Evolutionary conservation across 2,888 invertebrate species (phyloP).

Genomic region (Meta bourneti): DNA sequence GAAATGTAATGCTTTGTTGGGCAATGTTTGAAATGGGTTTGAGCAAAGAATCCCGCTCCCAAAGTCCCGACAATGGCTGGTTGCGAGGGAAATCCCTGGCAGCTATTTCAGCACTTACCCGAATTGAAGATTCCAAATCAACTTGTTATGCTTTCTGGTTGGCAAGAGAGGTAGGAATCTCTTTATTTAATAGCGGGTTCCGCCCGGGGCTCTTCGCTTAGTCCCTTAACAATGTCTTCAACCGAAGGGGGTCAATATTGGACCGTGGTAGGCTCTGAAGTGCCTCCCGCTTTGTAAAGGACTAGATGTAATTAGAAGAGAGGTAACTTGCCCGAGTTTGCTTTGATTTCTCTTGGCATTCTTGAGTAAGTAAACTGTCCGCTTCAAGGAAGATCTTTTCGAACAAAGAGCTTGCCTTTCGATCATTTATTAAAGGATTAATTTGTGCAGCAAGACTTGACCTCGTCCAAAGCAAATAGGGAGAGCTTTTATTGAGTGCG

Average conservation of each 20-base stretch:
- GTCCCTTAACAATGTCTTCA: conserved; percentile 72
- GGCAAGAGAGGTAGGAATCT: conserved; percentile 57
- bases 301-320: conserved; percentile 72
- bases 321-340: conserved; percentile 58
- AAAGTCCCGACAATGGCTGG: too few species aligned
- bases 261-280: conserved; percentile 64
- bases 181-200: conserved; percentile 73
- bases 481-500: conserved; percentile 67
- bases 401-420: conserved; percentile 62
- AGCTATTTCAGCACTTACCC: conserved; percentile 73
- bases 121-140: conserved; percentile 69
- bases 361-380: conserved; percentile 74
- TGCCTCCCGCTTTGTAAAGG: conserved; percentile 67
- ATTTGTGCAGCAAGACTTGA: conserved; percentile 74
- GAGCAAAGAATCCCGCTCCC: too few species aligned
- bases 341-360: conserved; percentile 73
- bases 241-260: conserved; percentile 72
- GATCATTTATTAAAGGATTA: conserved; percentile 76
- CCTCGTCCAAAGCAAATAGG: conserved; percentile 70
- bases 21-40: too few species aligned
- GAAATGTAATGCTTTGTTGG: too few species aligned
- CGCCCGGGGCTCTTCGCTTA: conserved; percentile 63
- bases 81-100: conserved; percentile 17
- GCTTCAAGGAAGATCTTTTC: conserved; percentile 56
- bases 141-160: conserved; percentile 68